Evolutionary conservation across 2,113 vertebrate species (phyloP).

Genomic region (Maylandia zebra): DNA sequence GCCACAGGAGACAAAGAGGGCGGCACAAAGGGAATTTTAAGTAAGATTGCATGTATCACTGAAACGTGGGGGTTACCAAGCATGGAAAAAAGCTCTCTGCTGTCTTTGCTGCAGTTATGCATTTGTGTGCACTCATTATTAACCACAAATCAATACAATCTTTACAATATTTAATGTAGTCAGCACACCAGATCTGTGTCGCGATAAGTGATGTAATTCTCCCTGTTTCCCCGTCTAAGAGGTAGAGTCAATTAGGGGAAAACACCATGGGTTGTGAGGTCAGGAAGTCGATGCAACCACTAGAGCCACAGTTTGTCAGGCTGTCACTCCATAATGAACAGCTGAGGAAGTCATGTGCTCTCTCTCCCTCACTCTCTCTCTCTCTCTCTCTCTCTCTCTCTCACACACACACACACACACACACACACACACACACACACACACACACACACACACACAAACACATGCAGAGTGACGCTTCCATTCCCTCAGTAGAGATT

Average conservation of each 20-base stretch:
- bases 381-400: background rate
- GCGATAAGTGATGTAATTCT: background rate
- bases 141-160: background rate
- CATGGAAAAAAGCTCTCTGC: background rate
- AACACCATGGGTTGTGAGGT: conserved; percentile 41
- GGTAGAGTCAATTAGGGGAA: conserved; percentile 50
- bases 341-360: conserved; percentile 35
- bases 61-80: background rate
- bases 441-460: background rate
- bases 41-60: background rate
- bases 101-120: background rate
- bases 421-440: background rate
- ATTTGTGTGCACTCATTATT: background rate
- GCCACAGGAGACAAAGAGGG: background rate
- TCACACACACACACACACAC: background rate
- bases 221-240: background rate
- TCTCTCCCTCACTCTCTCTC: background rate
- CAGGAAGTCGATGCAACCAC: conserved; percentile 57
- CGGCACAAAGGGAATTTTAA: background rate
- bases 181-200: background rate
- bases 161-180: background rate
- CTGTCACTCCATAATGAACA: conserved; percentile 52
- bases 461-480: background rate
- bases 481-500: background rate
- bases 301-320: conserved; percentile 51